These are phyloP conservation scores for Herpetotheres cachinnans DNA, from an alignment of 2,113 vertebrate genomes.

Conservation along the genomic window DNA sequence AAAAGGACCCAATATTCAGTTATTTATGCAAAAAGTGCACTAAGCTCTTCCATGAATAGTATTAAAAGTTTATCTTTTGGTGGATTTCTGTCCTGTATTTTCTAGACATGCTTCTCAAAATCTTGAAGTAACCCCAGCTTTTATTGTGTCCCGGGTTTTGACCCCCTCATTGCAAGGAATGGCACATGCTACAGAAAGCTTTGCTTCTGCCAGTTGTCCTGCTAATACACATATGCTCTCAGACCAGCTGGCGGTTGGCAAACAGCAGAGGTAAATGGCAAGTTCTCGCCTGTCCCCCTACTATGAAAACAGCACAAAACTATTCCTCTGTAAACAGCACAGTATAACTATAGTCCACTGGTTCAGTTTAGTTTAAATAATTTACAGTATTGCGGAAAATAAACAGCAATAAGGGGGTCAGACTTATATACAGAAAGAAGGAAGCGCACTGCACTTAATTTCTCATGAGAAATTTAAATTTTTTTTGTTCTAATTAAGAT, in stretches of 20 bases:
- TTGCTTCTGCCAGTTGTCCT: background rate
- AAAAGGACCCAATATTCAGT: background rate
- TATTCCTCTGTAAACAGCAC: background rate
- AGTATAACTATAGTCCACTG: background rate
- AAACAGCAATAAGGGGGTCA: background rate
- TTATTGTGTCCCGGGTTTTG: background rate
- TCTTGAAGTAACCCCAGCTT: background rate
- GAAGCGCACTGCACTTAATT: background rate
- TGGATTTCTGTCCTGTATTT: background rate
- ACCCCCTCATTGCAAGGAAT: background rate
- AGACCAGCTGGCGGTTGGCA: slow-evolving; percentile 24
- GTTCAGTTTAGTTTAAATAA: background rate
- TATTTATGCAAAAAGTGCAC: background rate
- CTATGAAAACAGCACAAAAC: background rate
- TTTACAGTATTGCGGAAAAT: background rate
- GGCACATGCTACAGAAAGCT: background rate
- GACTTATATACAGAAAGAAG: background rate
- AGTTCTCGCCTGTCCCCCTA: background rate
- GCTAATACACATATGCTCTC: background rate
- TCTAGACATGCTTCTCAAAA: background rate
- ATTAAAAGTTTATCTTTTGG: background rate
- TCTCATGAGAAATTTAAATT: background rate
- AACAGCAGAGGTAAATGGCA: slow-evolving; percentile 14
- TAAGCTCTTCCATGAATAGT: background rate
- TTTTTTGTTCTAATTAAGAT: background rate